These are phyloP conservation scores for Chionoecetes opilio DNA, from an alignment of 1,140 invertebrate species.

Conservation along the genomic window DNA sequence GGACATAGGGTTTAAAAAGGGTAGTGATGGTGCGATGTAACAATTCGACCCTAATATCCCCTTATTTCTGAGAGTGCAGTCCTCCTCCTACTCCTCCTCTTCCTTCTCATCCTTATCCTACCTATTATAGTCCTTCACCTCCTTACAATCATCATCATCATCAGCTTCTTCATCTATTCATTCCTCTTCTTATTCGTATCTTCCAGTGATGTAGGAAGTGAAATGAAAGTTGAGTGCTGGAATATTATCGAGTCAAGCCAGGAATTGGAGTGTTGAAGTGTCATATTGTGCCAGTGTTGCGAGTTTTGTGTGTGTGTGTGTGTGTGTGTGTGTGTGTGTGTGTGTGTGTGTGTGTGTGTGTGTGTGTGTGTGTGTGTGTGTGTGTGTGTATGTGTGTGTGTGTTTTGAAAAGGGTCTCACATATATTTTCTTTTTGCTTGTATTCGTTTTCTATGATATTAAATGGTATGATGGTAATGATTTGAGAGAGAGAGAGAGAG, in stretches of 20 bases:
- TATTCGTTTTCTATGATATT: background rate
- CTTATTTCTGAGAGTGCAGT: no score
- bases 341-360: slow-evolving; percentile 15
- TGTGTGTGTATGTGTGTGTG: background rate
- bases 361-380: slow-evolving; percentile 25
- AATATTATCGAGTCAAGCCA: background rate
- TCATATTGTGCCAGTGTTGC: no score
- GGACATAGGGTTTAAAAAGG: no score
- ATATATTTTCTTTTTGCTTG: background rate
- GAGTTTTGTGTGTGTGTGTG: no score
- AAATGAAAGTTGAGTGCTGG: background rate
- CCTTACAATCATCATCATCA: background rate
- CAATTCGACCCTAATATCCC: no score
- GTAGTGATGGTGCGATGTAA: no score
- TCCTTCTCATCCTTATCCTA: background rate
- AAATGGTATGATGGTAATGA: background rate
- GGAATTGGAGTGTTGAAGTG: background rate
- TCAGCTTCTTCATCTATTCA: background rate
- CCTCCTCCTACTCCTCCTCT: background rate
- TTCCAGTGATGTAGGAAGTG: background rate
- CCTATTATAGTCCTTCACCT: background rate
- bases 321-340: no score
- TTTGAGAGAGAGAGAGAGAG: slow-evolving; percentile 37
- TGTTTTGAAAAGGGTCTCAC: background rate
- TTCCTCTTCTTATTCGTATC: background rate